Base-by-base conservation (phyloP, 2,113 vertebrate species). In the Neotragus moschatus region DNA sequence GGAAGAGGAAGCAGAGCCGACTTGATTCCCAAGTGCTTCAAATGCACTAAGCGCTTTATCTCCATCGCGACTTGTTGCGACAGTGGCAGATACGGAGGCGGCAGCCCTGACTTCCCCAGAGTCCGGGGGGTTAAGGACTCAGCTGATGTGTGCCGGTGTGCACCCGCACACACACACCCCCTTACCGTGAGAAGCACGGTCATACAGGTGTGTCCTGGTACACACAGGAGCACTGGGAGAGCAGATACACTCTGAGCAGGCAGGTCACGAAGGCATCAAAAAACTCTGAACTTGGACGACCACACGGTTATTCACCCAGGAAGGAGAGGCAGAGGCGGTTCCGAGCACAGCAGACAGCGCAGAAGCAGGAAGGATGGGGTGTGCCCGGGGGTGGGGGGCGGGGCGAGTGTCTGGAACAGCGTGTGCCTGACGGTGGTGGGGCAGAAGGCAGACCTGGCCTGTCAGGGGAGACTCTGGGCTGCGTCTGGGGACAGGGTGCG, bases 81-180 rank as follows among this genome's bases (percentile, higher is more conserved):
- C 36, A 23, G 63, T 3, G 15, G 28, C 66, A 84, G 39, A 23
- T 23, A 25, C 0, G 7, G 30, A 93, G 33, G 73, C 36, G 0
- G 21, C 30, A 47, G 15, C 47, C 53, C 7, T 3, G 58, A 55
- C 6, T 21, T 84, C 33, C 28, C 70, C 7, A 2, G 7, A 10
- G 28, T 14, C 39, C 84, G 5, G 15, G 23, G 47, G 11, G 43
- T 28, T 28, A 26, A 70, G 49, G 7, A 53, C 63, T 92, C 49
- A 2, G 19, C 5, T 26, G 8, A 1, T 14, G 0, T 4, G 6
- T 2, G 26, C 0, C 0, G 23, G 17, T 8, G 12, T n/a, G 33
- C 1, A 0, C 1, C 1, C 6, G 7, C 66, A 6, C 21, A 5
- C 17, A 12, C 70, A 43, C 45, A 10, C n/a, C 28, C 49, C 30